A percentile compares a stretch with the other conserved stretches of the same genome.
Conservation (phyloP, 2,888 invertebrate genomes). For the Leucoma salicis region DNA sequence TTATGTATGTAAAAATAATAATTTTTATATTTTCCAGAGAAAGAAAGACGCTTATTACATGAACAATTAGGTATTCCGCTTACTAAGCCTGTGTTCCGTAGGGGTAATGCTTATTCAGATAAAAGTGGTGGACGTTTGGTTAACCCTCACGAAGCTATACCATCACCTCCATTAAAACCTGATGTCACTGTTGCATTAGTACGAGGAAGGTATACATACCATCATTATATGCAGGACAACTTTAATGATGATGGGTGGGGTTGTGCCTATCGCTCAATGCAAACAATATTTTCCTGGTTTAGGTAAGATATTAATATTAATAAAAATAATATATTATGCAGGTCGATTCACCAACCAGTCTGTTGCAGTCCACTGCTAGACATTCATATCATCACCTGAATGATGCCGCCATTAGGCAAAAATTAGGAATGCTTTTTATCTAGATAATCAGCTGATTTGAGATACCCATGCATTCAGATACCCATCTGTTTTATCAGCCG, state of each 20-base stretch:
- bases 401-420: no score
- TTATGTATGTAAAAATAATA: no score
- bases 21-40: slow-evolving; percentile 64
- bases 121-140: slow-evolving; percentile 81
- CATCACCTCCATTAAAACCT: slow-evolving; percentile 49
- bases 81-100: slow-evolving; percentile 88
- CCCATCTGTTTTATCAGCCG: no score
- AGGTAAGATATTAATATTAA: slow-evolving; percentile 59
- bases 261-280: slow-evolving; percentile 98
- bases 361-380: no score
- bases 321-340: no score
- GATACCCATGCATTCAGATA: no score
- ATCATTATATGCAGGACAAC: slow-evolving; percentile 97
- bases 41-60: slow-evolving; percentile 86
- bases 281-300: slow-evolving; percentile 98
- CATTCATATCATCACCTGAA: no score
- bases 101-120: slow-evolving; percentile 85
- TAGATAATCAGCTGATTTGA: no score
- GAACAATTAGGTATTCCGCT: slow-evolving; percentile 85
- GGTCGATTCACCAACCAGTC: no score
- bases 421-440: no score
- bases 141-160: slow-evolving; percentile 88
- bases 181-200: slow-evolving; percentile 79
- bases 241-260: slow-evolving; percentile 99
- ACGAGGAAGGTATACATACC: slow-evolving; percentile 94